Evolutionary conservation across 2,113 vertebrate species (phyloP).

Genomic region (Columba janthina): DNA sequence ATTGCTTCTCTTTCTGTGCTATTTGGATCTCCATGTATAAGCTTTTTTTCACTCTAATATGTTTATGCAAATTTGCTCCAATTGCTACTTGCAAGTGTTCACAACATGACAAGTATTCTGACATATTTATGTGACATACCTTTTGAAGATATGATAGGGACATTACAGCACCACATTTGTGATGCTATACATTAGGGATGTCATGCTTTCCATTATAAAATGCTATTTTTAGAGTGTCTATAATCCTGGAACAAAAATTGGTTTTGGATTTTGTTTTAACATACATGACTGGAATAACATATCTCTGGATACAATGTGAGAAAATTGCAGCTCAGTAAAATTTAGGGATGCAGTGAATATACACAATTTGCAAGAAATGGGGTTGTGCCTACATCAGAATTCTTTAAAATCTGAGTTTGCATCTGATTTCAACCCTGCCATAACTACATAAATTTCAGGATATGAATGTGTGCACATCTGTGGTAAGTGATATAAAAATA

Average conservation of each 20-base stretch:
- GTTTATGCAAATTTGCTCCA: slow-evolving; percentile 59
- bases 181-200: neutral
- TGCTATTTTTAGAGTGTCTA: neutral
- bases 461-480: neutral
- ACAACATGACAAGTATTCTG: slow-evolving; percentile 49
- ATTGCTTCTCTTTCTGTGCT: neutral
- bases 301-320: neutral
- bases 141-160: slow-evolving; percentile 39
- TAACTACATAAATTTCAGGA: neutral
- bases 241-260: neutral
- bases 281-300: neutral
- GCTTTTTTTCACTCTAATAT: neutral
- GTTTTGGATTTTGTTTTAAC: slow-evolving; percentile 18
- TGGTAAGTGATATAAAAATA: neutral
- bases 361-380: neutral
- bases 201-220: slow-evolving; percentile 14
- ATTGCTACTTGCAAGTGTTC: slow-evolving; percentile 48
- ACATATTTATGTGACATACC: slow-evolving; percentile 53
- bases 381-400: neutral
- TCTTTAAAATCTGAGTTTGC: neutral
- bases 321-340: neutral
- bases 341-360: neutral
- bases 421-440: neutral
- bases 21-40: neutral
- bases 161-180: neutral